Percentiles rank a stretch among this genome's conserved stretches.
Evolutionary conservation across 2,888 invertebrate genomes (phyloP).

Genomic region (Ormyrus pomaceus): DNA sequence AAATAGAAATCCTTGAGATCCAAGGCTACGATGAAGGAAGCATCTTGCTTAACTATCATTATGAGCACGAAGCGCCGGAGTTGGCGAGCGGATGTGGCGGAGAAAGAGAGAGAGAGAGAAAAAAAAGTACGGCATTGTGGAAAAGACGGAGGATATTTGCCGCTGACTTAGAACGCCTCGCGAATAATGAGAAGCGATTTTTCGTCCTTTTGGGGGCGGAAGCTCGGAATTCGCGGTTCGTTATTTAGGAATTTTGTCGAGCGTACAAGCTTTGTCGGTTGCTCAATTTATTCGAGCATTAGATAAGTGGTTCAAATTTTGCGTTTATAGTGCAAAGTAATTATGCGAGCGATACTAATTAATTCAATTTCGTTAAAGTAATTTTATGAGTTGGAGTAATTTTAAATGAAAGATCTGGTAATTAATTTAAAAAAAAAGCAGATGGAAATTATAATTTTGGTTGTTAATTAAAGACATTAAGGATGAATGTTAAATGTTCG

Average conservation of each 20-base stretch:
- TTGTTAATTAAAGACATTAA: too few species aligned
- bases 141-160: constrained; percentile 40
- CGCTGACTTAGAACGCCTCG: constrained; percentile 30
- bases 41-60: constrained; percentile 53
- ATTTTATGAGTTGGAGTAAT: too few species aligned
- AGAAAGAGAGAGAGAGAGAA: constrained; percentile 25
- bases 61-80: constrained; percentile 45
- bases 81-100: constrained; percentile 28
- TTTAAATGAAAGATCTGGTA: too few species aligned
- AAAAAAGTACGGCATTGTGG: constrained; percentile 22
- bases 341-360: too few species aligned
- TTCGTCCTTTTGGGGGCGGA: constrained; percentile 16
- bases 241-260: constrained; percentile 23
- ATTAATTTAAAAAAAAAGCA: too few species aligned
- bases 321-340: too few species aligned
- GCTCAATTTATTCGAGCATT: too few species aligned
- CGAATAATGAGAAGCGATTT: constrained; percentile 44
- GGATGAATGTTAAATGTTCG: too few species aligned
- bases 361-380: too few species aligned
- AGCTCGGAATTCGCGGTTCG: constrained; percentile 1
- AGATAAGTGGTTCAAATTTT: too few species aligned
- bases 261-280: too few species aligned
- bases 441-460: too few species aligned
- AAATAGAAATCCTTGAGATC: constrained; percentile 53
- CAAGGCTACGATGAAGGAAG: constrained; percentile 53